Conservation (phyloP, 1,140 invertebrate species). For the Chrysomallon squamiferum region DNA sequence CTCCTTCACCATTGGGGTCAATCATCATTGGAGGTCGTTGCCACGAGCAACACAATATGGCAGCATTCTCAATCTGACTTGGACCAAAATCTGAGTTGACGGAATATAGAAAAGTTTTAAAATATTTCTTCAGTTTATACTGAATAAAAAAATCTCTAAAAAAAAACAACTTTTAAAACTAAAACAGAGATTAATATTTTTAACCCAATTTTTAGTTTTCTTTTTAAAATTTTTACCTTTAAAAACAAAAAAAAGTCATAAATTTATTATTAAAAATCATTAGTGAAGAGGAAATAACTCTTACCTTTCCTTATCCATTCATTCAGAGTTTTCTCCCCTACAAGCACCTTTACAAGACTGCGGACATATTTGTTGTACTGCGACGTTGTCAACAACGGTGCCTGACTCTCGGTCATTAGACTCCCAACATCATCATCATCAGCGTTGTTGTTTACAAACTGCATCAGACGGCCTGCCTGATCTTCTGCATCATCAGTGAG, state of each 20-base stretch:
- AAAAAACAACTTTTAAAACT: too few relatives aligned
- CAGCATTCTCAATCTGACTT: constrained; percentile 60
- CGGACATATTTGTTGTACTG: constrained; percentile 57
- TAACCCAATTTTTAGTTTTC: too few relatives aligned
- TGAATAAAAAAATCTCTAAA: too few relatives aligned
- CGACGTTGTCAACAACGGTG: constrained; percentile 41
- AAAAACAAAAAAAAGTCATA: too few relatives aligned
- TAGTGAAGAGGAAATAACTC: too few relatives aligned
- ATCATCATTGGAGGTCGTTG: constrained; percentile 60
- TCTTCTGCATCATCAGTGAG: constrained; percentile 14
- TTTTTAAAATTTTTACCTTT: too few relatives aligned
- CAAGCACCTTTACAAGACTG: constrained; percentile 56
- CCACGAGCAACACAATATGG: constrained; percentile 57
- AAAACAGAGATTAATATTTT: too few relatives aligned
- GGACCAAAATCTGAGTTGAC: constrained; percentile 51
- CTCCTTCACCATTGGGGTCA: constrained; percentile 58
- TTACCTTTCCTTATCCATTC: constrained; percentile 59
- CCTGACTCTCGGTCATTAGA: constrained; percentile 32
- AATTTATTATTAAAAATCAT: too few relatives aligned
- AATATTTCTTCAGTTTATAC: too few relatives aligned
- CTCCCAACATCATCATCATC: constrained; percentile 34
- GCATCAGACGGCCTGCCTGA: constrained; percentile 1
- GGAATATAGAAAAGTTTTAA: too few relatives aligned
- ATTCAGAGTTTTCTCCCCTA: constrained; percentile 52
- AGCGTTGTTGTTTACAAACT: constrained; percentile 13